phyloP scores from a whole-genome alignment of 2,888 invertebrate genomes.

The Drosophila anomelani region DNA sequence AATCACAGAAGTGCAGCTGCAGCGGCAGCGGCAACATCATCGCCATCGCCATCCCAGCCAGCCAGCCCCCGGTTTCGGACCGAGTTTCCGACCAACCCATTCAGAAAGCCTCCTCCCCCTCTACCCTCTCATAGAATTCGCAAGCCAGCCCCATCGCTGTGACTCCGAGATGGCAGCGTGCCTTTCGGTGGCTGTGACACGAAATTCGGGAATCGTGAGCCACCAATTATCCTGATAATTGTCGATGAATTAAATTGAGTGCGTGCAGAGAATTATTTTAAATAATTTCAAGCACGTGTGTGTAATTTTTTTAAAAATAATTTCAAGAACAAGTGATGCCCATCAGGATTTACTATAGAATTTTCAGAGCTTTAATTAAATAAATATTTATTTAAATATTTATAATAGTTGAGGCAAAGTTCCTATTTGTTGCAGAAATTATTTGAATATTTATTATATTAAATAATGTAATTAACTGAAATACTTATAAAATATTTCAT shows the following conservation, averaged over 20 bases:
- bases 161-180: slow-evolving; percentile 33
- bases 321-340: background rate
- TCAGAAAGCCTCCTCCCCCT: slow-evolving; percentile 23
- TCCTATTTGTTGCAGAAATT: too few species aligned
- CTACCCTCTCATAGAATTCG: slow-evolving; percentile 19
- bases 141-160: background rate
- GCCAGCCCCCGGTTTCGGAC: slow-evolving; percentile 20
- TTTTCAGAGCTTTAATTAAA: background rate
- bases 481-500: too few species aligned
- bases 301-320: background rate
- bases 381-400: background rate
- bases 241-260: slow-evolving; percentile 8
- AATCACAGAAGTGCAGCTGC: slow-evolving; percentile 68
- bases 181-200: slow-evolving; percentile 16
- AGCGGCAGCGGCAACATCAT: slow-evolving; percentile 57
- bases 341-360: too few species aligned
- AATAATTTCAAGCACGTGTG: background rate
- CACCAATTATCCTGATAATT: slow-evolving; percentile 12
- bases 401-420: too few species aligned
- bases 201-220: slow-evolving; percentile 21
- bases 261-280: background rate
- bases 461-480: too few species aligned
- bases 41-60: slow-evolving; percentile 22
- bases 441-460: too few species aligned
- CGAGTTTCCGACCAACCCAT: slow-evolving; percentile 29